Evolutionary conservation across 2,113 vertebrate species (phyloP), one percentile per base, ranked within the genome.

Genomic region (Tenrec ecaudatus): DNA sequence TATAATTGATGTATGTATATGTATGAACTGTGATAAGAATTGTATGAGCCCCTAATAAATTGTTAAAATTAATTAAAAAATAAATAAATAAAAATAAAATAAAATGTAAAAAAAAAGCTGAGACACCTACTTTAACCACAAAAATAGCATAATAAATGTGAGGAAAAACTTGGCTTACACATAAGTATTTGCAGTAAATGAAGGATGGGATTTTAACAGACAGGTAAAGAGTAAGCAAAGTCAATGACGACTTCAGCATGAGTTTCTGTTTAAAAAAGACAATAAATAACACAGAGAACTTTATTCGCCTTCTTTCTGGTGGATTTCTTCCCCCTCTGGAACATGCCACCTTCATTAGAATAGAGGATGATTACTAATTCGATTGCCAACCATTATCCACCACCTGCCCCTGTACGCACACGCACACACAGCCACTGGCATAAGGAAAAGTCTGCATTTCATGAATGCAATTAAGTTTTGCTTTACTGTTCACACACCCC

Each of bases 261-360:
- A 71, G 76, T 89, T 93, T 87, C 25, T 77, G 23, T 57, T 86
- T 23, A 86, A 38, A 86, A 86, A 71, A 64, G 22, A 88, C 8
- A 75, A 29, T 86, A 69, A 83, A 6, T 47, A 1, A 64, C 5
- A 36, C 66, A 40, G 0, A 3, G 27, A 29, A 62, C 71, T 71
- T 23, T 2, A 11, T 77, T 87, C 31, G 22, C 25, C 64, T 58
- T 29, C 47, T 10, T 8, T 47, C 15, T 29, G 40, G 17, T 12
- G 43, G 8, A 40, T 40, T 40, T 76, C 47, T 9, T 31, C 36
- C 27, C 23, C 17, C 3, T 0, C 0, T 11, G 1, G 71, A 47
- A 22, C 60, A 62, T 22, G 14, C 31, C 1, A 47, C 3, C 15
- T 12, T 84, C 83, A 23, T 2, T 57, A 73, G 20, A 88, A 38